Evolutionary conservation across 2,888 invertebrate species (phyloP), one percentile per base, ranked within the genome.

Genomic region (Eilema caniola): DNA sequence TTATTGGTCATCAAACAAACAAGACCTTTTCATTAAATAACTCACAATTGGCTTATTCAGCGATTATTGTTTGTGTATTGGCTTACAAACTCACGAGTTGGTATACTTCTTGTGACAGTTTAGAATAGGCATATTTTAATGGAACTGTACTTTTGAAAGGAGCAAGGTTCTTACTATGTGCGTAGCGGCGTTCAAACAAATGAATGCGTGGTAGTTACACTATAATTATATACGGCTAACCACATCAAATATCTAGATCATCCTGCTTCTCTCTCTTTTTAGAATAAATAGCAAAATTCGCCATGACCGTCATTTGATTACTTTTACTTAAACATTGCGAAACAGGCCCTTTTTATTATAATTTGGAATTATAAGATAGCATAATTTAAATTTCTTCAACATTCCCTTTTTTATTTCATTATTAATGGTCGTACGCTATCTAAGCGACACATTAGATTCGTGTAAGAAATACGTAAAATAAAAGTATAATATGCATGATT

Each of bases 91-190:
- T 41, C 69, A 71, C 69, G 72, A 73, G 67, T n/a, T n/a, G n/a
- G n/a, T 77, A 74, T 76, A 82, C 77, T 83, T 79, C 83, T 85
- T 85, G 79, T 84, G 84, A 87, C 82, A 79, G 78, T 83, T 37
- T 74, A 63, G 62, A 53, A 73, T 56, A 60, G 20, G 67, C 73
- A 61, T 70, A 67, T 74, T 73, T 62, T 60, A 68, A 69, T 47
- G 16, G 31, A 74, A 66, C 67, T 73, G 68, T 62, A 78, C 81
- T 81, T 86, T 86, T 85, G 84, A 77, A 81, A 83, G 77, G 81
- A 82, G 75, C 72, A 79, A 83, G 83, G 83, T 72, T 62, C 56
- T 70, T 72, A 75, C 76, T 78, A 73, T 67, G 74, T 72, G 76
- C 70, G 67, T 76, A 78, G 77, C 80, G 75, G 78, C 73, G 73